phyloP scores from a whole-genome alignment of 1,140 invertebrate genomes.

The Diuraphis noxia region DNA sequence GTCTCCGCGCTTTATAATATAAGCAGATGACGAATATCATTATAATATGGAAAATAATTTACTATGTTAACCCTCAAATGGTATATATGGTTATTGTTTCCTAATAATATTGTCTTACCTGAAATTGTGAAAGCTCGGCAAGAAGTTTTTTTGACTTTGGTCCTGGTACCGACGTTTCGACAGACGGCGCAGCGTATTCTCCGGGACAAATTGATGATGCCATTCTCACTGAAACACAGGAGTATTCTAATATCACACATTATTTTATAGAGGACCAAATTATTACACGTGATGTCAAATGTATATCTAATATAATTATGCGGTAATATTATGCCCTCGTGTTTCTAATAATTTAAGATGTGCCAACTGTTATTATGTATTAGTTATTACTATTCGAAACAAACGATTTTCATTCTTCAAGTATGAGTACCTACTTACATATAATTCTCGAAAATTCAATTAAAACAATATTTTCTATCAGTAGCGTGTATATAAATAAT shows the following conservation, averaged over 20 bases:
- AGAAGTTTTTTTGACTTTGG: constrained; percentile 67
- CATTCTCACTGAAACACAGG: constrained; percentile 16
- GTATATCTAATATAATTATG: not conserved
- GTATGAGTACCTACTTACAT: not conserved
- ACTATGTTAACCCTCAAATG: not conserved
- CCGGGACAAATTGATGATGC: constrained; percentile 49
- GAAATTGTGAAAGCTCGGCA: constrained; percentile 64
- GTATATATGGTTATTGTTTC: not conserved
- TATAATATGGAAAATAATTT: not conserved
- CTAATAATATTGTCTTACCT: constrained; percentile 58
- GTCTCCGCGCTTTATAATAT: not conserved
- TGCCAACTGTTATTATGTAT: not conserved
- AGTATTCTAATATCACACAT: not conserved
- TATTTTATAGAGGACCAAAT: not conserved
- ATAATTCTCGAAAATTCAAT: not conserved
- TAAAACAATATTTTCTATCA: too few species aligned
- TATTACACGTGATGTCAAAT: not conserved
- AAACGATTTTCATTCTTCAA: not conserved
- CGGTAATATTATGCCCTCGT: not conserved
- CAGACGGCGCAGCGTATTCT: constrained; percentile 66
- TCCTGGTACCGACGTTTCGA: constrained; percentile 70
- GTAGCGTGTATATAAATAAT: too few species aligned
- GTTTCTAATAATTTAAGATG: not conserved
- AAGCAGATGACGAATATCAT: not conserved
- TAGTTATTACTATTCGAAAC: not conserved